phyloP scores from a whole-genome alignment of 1,140 invertebrate genomes.

The Calliphora vicina region DNA sequence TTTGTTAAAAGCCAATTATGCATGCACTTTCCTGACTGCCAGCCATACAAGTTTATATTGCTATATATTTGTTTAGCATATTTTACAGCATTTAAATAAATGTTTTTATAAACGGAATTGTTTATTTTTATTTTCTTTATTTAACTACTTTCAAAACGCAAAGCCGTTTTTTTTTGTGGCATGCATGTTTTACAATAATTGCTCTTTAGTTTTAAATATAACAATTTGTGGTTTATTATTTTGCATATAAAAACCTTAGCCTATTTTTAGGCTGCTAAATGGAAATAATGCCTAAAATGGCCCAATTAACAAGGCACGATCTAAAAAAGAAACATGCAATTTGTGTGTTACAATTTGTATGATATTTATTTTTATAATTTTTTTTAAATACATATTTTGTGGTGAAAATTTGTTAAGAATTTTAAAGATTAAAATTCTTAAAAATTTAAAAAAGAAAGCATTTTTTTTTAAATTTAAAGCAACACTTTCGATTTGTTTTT shows the following conservation, averaged over 20 bases:
- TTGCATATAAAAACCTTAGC: not conserved
- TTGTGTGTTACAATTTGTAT: not conserved
- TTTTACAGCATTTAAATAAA: no score
- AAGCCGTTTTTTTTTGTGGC: no score
- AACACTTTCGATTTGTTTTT: not conserved
- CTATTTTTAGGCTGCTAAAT: not conserved
- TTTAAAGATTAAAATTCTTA: not conserved
- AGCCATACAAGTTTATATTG: no score
- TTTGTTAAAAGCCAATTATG: no score
- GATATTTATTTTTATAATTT: not conserved
- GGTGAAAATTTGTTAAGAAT: not conserved
- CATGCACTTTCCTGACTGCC: no score
- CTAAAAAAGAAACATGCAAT: not conserved
- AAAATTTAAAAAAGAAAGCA: not conserved
- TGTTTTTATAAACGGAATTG: no score
- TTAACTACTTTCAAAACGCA: no score
- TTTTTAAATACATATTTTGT: not conserved
- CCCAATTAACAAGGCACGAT: no score
- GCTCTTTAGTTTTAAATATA: not conserved
- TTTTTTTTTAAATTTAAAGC: no score
- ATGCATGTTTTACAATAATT: not conserved
- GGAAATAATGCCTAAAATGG: not conserved
- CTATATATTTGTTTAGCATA: no score
- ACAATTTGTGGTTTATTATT: not conserved
- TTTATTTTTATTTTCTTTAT: no score